phyloP scores from a whole-genome alignment of 2,888 invertebrate genomes.

The Laspeyria flexula region DNA sequence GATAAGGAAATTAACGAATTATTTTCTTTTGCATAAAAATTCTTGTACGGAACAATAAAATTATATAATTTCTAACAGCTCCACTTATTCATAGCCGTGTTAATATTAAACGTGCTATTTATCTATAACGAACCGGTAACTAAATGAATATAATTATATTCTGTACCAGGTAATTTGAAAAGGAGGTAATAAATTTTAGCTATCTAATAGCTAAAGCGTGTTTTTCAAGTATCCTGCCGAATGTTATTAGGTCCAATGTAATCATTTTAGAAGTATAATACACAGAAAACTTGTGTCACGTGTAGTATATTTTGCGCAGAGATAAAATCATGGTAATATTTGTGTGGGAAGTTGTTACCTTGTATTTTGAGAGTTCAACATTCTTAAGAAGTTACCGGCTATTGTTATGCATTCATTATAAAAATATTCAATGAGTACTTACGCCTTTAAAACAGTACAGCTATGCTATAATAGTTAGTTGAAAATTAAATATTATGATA shows the following conservation, averaged over 20 bases:
- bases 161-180: conserved; percentile 29
- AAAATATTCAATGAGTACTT: conserved; percentile 9
- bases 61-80: background rate
- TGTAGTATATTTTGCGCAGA: conserved; percentile 18
- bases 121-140: conserved; percentile 22
- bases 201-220: conserved; percentile 29
- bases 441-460: conserved; percentile 12
- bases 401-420: conserved; percentile 16
- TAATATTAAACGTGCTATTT: conserved; percentile 22
- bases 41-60: background rate
- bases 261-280: conserved; percentile 17
- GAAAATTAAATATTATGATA: conserved; percentile 1
- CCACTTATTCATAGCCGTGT: conserved; percentile 6
- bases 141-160: conserved; percentile 31
- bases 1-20: conserved; percentile 10
- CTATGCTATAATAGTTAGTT: conserved; percentile 15
- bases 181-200: conserved; percentile 31
- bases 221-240: conserved; percentile 32
- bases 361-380: conserved; percentile 23
- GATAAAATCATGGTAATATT: conserved; percentile 15
- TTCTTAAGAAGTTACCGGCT: conserved; percentile 17
- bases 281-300: background rate
- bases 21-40: conserved; percentile 4
- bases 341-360: conserved; percentile 29
- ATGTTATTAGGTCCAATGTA: conserved; percentile 6